Percentiles rank a stretch among this genome's conserved stretches.
phyloP scores from a whole-genome alignment of 2,113 vertebrate genomes.

The Sigmodon hispidus region DNA sequence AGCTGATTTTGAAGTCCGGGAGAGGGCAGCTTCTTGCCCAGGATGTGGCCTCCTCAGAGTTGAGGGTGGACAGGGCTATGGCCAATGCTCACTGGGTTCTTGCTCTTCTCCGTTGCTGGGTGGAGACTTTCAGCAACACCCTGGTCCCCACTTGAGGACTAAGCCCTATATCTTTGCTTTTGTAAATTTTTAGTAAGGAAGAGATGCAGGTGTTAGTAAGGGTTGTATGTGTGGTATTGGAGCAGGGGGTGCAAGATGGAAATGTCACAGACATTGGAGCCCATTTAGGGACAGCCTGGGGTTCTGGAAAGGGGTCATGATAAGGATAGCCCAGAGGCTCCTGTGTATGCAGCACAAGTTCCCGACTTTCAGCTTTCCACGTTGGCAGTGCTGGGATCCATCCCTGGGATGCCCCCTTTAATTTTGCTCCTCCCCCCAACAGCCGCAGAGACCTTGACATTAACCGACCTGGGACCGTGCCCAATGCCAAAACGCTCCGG shows the following conservation, averaged over 20 bases:
- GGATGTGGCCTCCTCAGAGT: not conserved
- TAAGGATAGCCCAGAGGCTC: not conserved
- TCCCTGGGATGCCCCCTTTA: not conserved
- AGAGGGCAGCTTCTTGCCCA: not conserved
- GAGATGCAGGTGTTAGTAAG: not conserved
- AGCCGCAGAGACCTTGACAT: constrained; percentile 98
- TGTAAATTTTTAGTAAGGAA: not conserved
- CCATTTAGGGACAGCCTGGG: not conserved
- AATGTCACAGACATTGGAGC: not conserved
- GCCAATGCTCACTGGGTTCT: not conserved
- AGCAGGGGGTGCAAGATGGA: not conserved
- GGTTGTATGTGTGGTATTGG: not conserved
- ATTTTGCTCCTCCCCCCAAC: not conserved
- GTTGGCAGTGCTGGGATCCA: not conserved
- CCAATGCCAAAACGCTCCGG: constrained; percentile 96
- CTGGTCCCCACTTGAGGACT: accelerated
- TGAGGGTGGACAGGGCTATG: accelerated
- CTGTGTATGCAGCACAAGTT: not conserved
- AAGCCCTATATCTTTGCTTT: not conserved
- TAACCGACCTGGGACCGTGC: constrained; percentile 92
- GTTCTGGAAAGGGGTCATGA: not conserved
- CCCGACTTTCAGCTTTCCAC: not conserved
- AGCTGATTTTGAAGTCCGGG: not conserved
- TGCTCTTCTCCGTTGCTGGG: not conserved
- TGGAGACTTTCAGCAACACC: not conserved